A percentile compares a stretch with the other conserved stretches of the same genome.
phyloP scores from a whole-genome alignment of 2,113 vertebrate species.

The Patagioenas fasciata region DNA sequence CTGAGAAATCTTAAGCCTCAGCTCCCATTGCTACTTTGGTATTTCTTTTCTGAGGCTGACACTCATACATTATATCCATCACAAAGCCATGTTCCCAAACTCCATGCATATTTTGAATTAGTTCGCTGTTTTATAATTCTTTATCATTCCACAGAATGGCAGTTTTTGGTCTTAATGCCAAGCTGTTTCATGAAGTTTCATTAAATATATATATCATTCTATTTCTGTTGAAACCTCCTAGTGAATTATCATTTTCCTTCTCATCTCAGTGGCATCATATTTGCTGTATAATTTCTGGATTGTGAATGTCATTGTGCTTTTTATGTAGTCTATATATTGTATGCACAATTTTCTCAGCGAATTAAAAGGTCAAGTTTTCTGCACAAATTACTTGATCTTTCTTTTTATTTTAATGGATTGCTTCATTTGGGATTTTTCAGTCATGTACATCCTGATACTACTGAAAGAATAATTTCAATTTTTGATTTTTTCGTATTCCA shows the following conservation, averaged over 20 bases:
- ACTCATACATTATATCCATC: conserved; percentile 10
- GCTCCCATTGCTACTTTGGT: conserved; percentile 53
- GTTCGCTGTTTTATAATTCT: conserved; percentile 30
- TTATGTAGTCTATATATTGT: background rate
- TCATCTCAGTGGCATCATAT: background rate
- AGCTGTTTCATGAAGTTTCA: conserved; percentile 5
- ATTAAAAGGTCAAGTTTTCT: background rate
- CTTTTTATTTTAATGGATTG: background rate
- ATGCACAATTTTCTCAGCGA: background rate
- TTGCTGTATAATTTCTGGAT: background rate
- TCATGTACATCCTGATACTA: fast-evolving
- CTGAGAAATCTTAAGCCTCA: conserved; percentile 67
- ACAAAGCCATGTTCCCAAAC: conserved; percentile 38
- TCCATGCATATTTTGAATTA: conserved; percentile 36
- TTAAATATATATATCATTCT: conserved; percentile 25
- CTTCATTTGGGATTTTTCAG: background rate
- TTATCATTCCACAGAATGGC: conserved; percentile 29
- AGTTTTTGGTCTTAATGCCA: conserved; percentile 57
- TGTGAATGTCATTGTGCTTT: background rate
- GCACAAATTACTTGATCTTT: background rate
- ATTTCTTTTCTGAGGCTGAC: conserved; percentile 62
- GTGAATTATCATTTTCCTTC: background rate
- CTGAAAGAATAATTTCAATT: background rate
- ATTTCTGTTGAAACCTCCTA: conserved; percentile 30
- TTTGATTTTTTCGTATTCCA: background rate